Evolutionary conservation across 1,140 invertebrate genomes (phyloP).

Genomic region (Drosophila takahashii): DNA sequence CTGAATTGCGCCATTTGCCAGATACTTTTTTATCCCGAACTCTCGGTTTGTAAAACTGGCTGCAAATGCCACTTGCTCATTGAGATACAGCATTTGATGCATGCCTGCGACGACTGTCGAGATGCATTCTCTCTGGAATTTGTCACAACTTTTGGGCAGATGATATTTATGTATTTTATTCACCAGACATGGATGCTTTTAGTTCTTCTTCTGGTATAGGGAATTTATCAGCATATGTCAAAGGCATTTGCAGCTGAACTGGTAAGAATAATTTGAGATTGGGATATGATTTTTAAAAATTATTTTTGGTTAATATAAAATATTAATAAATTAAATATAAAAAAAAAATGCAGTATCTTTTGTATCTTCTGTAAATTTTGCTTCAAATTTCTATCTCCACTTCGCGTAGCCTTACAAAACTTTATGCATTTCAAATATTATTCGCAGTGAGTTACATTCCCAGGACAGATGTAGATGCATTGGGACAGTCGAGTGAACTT

Average conservation of each 20-base stretch:
- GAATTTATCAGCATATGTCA: background rate
- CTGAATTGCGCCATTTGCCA: conserved; percentile 38
- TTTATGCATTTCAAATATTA: conserved; percentile 51
- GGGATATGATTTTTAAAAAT: too few relatives aligned
- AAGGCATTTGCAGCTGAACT: background rate
- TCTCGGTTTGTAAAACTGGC: conserved; percentile 11
- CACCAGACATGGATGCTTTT: conserved; percentile 18
- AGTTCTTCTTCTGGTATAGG: background rate
- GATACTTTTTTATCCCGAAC: conserved; percentile 23
- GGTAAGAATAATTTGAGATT: background rate
- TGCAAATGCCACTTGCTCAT: conserved; percentile 40
- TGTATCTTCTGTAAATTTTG: background rate
- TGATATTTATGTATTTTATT: conserved; percentile 33
- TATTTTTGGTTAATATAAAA: too few relatives aligned
- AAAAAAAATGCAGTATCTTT: too few relatives aligned
- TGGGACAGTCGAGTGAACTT: conserved; percentile 9
- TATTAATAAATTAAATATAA: too few relatives aligned
- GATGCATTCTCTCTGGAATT: conserved; percentile 23
- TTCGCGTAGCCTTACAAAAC: conserved; percentile 23
- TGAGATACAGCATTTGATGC: conserved; percentile 34
- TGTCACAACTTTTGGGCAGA: conserved; percentile 27
- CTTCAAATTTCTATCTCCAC: background rate
- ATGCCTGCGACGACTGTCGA: conserved; percentile 20
- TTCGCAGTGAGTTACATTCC: conserved; percentile 31
- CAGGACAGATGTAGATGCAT: conserved; percentile 28